A percentile compares a stretch with the other conserved stretches of the same genome.
Conservation (phyloP, 2,113 vertebrate genomes). For the western clawed frog (Xenopus tropicalis) region DNA sequence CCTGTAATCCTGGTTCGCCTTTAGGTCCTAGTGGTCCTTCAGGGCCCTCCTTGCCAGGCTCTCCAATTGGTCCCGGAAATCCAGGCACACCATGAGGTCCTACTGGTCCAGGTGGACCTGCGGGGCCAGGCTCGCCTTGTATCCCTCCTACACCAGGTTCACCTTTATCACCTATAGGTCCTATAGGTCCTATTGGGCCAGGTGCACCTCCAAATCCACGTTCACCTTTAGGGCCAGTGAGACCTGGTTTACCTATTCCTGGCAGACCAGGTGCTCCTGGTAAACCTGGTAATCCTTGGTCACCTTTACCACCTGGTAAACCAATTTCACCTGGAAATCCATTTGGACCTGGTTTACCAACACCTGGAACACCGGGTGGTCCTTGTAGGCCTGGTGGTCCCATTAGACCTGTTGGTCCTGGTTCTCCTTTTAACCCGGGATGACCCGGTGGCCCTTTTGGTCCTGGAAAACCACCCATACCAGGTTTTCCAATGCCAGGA, state of each 20-base stretch:
- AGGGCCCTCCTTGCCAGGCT: slow-evolving; percentile 70
- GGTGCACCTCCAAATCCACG: slow-evolving; percentile 77
- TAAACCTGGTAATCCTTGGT: slow-evolving; percentile 81
- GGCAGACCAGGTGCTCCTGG: slow-evolving; percentile 81
- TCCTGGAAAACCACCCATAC: slow-evolving; percentile 83
- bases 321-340: slow-evolving; percentile 88
- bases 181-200: slow-evolving; percentile 77
- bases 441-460: slow-evolving; percentile 80
- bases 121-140: slow-evolving; percentile 77
- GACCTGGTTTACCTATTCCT: slow-evolving; percentile 86
- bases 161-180: slow-evolving; percentile 82
- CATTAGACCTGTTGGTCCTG: slow-evolving; percentile 72
- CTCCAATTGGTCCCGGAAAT: slow-evolving; percentile 86
- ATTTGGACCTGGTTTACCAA: slow-evolving; percentile 84
- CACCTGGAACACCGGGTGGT: slow-evolving; percentile 79
- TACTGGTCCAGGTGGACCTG: slow-evolving; percentile 81
- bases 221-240: slow-evolving; percentile 85
- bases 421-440: slow-evolving; percentile 78
- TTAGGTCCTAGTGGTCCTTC: slow-evolving; percentile 78
- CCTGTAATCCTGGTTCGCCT: slow-evolving; percentile 79
- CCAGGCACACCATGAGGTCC: slow-evolving; percentile 79
- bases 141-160: slow-evolving; percentile 76
- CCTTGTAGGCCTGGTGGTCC: slow-evolving; percentile 81
- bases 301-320: slow-evolving; percentile 83
- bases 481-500: slow-evolving; percentile 86